These are phyloP conservation scores for Columba janthina DNA, from an alignment of 2,113 vertebrate species.

Conservation along the genomic window DNA sequence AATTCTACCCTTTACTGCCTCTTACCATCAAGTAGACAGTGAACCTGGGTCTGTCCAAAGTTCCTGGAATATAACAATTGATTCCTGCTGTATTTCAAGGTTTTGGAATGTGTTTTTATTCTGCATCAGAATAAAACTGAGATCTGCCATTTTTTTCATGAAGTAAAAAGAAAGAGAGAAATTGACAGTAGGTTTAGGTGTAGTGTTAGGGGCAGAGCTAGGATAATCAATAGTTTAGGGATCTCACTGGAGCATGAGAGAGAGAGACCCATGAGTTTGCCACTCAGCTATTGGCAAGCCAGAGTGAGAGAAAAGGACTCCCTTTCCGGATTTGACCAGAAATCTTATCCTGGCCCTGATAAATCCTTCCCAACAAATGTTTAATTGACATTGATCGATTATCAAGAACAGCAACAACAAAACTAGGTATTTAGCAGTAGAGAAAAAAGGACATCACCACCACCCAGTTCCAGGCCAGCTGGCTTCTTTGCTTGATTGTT, in stretches of 20 bases:
- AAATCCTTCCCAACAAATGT: not conserved
- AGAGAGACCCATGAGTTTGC: not conserved
- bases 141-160: not conserved
- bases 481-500: not conserved
- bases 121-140: not conserved
- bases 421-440: not conserved
- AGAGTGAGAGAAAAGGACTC: not conserved
- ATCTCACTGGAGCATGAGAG: not conserved
- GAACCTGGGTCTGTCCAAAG: not conserved
- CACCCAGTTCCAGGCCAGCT: not conserved
- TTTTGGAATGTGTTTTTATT: not conserved
- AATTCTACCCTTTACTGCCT: not conserved
- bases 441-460: not conserved
- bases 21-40: not conserved
- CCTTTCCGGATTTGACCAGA: not conserved
- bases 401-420: not conserved
- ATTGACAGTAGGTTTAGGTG: not conserved
- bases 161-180: not conserved
- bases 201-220: not conserved
- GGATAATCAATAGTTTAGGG: not conserved
- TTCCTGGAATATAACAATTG: not conserved
- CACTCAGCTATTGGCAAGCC: not conserved
- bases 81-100: not conserved
- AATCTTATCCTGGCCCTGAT: not conserved
- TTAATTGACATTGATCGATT: not conserved